Evolutionary conservation across 2,113 vertebrate species (phyloP).

Genomic region (Pristiophorus japonicus): DNA sequence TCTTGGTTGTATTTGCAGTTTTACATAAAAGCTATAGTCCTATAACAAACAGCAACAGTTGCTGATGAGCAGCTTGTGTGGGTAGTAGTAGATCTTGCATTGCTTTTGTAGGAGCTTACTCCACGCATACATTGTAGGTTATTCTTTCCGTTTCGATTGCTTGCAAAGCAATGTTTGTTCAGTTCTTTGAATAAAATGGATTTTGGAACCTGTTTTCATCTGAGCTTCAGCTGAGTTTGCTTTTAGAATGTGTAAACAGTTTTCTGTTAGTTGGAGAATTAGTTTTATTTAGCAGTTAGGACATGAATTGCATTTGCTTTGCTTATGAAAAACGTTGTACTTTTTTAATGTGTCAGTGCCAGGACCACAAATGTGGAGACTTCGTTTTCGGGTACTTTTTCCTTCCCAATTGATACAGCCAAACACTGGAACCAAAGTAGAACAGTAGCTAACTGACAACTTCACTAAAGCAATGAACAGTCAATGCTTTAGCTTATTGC

Average conservation of each 20-base stretch:
- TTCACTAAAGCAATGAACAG: background rate
- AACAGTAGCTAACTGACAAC: background rate
- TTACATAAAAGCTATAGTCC: background rate
- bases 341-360: background rate
- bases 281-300: background rate
- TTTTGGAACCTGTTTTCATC: background rate
- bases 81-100: background rate
- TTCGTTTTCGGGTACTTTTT: background rate
- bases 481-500: background rate
- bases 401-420: background rate
- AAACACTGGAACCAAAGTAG: background rate
- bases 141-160: background rate
- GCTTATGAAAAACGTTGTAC: background rate
- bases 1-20: background rate
- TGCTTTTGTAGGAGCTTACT: constrained; percentile 11
- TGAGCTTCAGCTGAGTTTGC: constrained; percentile 8
- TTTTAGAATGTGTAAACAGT: background rate
- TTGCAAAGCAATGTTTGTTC: background rate
- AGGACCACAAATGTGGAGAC: background rate
- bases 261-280: background rate
- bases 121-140: background rate
- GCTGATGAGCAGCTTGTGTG: background rate
- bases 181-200: constrained; percentile 1
- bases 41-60: background rate
- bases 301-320: background rate